Percentiles rank a stretch among this genome's conserved stretches.
Conservation (phyloP, 2,888 invertebrate genomes). For the Drosophila setosimentum region DNA sequence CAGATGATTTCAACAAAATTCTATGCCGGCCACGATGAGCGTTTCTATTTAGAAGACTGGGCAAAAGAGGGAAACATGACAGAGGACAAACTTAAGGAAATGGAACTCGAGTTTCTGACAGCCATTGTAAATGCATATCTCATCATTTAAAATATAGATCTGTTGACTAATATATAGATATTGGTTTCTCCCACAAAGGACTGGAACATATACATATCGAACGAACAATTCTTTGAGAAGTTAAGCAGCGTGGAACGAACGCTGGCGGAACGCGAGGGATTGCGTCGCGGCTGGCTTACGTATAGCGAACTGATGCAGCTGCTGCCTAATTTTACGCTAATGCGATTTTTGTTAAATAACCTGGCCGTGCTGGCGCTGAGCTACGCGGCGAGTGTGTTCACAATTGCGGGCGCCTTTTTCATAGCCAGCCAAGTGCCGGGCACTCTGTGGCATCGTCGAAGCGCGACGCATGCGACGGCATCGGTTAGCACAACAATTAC, state of each 20-base stretch:
- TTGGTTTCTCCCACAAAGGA: conserved; percentile 86
- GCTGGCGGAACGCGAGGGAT: conserved; percentile 91
- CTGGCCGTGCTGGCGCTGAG: conserved; percentile 83
- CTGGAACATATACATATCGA: conserved; percentile 94
- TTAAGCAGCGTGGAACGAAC: conserved; percentile 89
- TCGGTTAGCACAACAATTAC: conserved; percentile 20
- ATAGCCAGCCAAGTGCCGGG: conserved; percentile 86
- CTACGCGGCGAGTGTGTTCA: conserved; percentile 85
- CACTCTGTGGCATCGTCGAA: conserved; percentile 82
- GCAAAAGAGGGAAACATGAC: conserved; percentile 93
- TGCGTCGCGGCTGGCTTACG: conserved; percentile 92
- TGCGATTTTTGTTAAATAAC: conserved; percentile 82
- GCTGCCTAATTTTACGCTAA: conserved; percentile 83
- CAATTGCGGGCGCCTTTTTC: conserved; percentile 85
- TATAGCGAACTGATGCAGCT: conserved; percentile 90
- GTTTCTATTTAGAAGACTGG: conserved; percentile 95
- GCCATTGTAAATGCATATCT: conserved; percentile 91
- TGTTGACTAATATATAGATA: neutral
- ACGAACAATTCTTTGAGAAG: conserved; percentile 91
- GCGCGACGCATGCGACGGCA: conserved; percentile 23
- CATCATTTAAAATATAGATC: neutral
- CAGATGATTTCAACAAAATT: conserved; percentile 99
- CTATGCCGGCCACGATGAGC: conserved; percentile 96
- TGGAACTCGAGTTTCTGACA: conserved; percentile 94
- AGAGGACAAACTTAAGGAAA: conserved; percentile 90